These are phyloP conservation scores for Furnarius figulus DNA, from an alignment of 2,113 vertebrate genomes.

Conservation along the genomic window DNA sequence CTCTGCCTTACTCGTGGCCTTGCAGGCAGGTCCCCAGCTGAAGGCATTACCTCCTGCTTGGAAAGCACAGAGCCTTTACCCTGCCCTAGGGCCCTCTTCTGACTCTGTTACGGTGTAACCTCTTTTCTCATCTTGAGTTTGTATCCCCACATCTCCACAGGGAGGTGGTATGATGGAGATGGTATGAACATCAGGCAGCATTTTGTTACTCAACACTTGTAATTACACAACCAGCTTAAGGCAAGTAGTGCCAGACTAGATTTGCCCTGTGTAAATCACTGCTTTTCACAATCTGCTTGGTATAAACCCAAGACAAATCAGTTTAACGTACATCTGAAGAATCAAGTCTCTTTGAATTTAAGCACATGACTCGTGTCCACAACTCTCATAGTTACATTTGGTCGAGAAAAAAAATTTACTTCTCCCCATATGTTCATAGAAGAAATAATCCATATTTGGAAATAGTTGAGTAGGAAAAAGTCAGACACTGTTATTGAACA, in stretches of 20 bases:
- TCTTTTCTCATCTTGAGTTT: not conserved
- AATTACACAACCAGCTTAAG: not conserved
- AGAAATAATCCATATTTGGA: not conserved
- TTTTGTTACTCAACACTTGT: not conserved
- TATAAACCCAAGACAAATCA: not conserved
- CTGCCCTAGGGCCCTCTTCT: not conserved
- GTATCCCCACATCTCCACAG: not conserved
- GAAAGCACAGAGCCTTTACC: not conserved
- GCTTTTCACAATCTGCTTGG: not conserved
- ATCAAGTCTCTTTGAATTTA: not conserved
- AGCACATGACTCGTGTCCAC: not conserved
- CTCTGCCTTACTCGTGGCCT: accelerated
- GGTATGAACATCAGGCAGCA: not conserved
- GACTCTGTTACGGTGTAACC: not conserved
- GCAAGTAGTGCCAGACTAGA: not conserved
- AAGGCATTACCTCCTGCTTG: not conserved
- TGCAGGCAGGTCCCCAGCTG: accelerated
- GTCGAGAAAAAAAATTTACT: not conserved
- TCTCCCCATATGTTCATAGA: not conserved
- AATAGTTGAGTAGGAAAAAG: not conserved
- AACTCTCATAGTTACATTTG: not conserved
- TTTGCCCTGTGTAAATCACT: not conserved
- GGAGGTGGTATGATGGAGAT: not conserved
- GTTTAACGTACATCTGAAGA: not conserved
- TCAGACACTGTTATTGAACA: not conserved